These are phyloP conservation scores for Cyclura pinguis DNA, from an alignment of 2,797 vertebrate genomes.

Conservation along the genomic window DNA sequence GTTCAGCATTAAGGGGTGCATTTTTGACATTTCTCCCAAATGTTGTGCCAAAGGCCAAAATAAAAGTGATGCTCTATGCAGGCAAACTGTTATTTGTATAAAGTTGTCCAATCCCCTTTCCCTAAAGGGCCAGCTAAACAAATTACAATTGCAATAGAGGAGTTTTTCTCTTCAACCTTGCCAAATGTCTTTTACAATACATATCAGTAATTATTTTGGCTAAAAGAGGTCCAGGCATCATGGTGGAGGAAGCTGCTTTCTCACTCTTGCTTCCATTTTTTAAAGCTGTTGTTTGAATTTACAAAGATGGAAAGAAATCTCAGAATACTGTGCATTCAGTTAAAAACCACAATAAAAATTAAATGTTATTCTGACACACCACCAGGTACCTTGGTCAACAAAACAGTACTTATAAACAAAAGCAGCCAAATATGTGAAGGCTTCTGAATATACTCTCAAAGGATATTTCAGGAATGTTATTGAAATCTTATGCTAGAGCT, in stretches of 20 bases:
- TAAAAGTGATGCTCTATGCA: neutral
- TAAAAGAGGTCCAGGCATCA: constrained; percentile 2
- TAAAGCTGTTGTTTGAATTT: constrained; percentile 17
- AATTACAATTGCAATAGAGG: neutral
- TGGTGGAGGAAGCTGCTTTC: neutral
- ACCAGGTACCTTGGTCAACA: neutral
- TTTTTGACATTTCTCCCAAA: constrained; percentile 2
- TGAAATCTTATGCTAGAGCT: neutral
- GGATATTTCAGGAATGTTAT: neutral
- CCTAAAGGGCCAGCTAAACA: neutral
- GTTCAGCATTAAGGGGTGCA: neutral
- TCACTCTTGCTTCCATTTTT: neutral
- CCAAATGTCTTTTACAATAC: neutral
- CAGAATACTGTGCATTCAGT: rapidly evolving
- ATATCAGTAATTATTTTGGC: neutral
- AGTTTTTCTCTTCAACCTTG: neutral
- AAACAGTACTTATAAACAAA: neutral
- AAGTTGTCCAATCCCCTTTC: neutral
- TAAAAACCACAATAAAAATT: neutral
- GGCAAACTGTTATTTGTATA: neutral
- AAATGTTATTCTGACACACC: rapidly evolving
- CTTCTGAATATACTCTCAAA: neutral
- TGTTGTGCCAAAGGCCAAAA: neutral
- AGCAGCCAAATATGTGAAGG: rapidly evolving
- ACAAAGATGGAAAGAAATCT: constrained; percentile 44